Evolutionary conservation across 1,140 invertebrate genomes (phyloP).

Genomic region (Copidosoma floridanum): DNA sequence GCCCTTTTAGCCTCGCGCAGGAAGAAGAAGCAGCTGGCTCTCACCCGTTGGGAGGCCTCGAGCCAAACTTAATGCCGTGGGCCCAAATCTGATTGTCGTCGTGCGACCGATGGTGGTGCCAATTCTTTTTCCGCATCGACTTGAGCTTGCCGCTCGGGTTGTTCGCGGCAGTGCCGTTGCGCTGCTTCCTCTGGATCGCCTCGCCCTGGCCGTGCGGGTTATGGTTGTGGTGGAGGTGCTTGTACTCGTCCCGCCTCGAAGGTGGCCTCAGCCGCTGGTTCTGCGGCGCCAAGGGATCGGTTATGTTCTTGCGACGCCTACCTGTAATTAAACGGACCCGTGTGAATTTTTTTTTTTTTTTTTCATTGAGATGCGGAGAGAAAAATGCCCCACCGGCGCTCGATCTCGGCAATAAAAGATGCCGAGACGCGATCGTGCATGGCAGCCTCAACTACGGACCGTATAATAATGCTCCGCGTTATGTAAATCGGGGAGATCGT

Average conservation of each 20-base stretch:
- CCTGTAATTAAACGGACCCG: slow-evolving; percentile 29
- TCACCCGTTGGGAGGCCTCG: slow-evolving; percentile 45
- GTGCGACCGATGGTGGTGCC: slow-evolving; percentile 27
- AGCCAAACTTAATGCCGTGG: slow-evolving; percentile 48
- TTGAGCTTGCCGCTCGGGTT: too few species aligned
- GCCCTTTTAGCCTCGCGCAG: background rate
- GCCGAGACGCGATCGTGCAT: too few species aligned
- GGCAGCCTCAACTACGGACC: too few species aligned
- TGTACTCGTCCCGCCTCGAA: slow-evolving; percentile 38
- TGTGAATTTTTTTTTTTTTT: too few species aligned
- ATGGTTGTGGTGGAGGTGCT: too few species aligned
- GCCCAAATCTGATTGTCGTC: slow-evolving; percentile 40
- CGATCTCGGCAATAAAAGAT: too few species aligned
- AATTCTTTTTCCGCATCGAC: slow-evolving; percentile 23
- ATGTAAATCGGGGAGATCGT: too few species aligned
- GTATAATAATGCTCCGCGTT: too few species aligned
- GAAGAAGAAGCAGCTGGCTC: background rate
- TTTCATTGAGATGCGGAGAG: too few species aligned
- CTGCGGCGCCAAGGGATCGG: slow-evolving; percentile 40
- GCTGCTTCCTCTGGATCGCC: slow-evolving; percentile 13
- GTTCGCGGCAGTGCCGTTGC: slow-evolving; percentile 28
- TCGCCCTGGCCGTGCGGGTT: slow-evolving; percentile 25
- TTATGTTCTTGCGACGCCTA: slow-evolving; percentile 44
- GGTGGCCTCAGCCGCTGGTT: slow-evolving; percentile 46
- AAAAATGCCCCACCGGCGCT: too few species aligned